These are phyloP conservation scores for Phasia obesa DNA, from an alignment of 2,888 invertebrate species.

Conservation along the genomic window DNA sequence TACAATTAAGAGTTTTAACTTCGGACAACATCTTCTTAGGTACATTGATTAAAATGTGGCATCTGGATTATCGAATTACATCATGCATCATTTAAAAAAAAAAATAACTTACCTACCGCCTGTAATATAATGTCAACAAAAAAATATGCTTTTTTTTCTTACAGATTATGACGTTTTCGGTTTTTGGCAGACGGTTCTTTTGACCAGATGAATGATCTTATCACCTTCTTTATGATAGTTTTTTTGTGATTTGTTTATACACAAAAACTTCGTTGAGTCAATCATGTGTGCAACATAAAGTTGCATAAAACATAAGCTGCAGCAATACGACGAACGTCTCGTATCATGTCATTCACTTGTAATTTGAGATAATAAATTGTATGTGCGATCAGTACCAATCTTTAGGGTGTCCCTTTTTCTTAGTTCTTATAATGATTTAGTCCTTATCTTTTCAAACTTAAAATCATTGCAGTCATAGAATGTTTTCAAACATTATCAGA, in stretches of 20 bases:
- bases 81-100: too few species aligned
- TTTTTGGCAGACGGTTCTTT: conserved; percentile 54
- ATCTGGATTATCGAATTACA: conserved; percentile 53
- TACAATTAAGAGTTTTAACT: not conserved
- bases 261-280: conserved; percentile 45
- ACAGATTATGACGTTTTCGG: not conserved
- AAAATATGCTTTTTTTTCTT: conserved; percentile 8
- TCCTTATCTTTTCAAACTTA: too few species aligned
- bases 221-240: conserved; percentile 33
- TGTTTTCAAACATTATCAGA: too few species aligned
- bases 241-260: conserved; percentile 30
- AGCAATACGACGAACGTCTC: conserved; percentile 31
- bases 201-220: conserved; percentile 51
- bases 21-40: not conserved
- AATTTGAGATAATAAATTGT: not conserved
- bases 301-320: conserved; percentile 12
- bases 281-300: conserved; percentile 39
- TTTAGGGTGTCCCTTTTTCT: conserved; percentile 16
- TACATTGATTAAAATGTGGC: conserved; percentile 8
- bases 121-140: not conserved
- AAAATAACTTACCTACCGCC: conserved; percentile 55
- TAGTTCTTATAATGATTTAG: too few species aligned
- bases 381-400: not conserved
- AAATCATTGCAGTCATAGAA: too few species aligned
- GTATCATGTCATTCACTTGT: conserved; percentile 38